Percentiles rank a stretch among this genome's conserved stretches.
Evolutionary conservation across 2,113 vertebrate species (phyloP).

Genomic region (Podiceps cristatus): DNA sequence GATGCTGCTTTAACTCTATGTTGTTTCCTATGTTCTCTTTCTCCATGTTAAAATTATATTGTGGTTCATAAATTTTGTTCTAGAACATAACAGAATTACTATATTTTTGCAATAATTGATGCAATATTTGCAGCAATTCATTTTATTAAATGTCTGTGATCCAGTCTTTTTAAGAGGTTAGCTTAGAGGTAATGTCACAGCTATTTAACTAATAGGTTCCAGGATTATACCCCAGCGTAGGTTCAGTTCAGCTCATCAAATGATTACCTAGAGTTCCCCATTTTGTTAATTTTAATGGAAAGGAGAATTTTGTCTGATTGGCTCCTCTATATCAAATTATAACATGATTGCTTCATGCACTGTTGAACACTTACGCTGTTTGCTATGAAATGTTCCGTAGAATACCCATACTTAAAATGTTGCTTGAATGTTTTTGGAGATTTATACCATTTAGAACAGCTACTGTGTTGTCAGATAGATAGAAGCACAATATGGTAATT

Average conservation of each 20-base stretch:
- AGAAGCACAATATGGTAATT: background rate
- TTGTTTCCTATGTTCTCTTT: background rate
- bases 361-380: background rate
- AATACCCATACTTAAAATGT: background rate
- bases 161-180: background rate
- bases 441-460: background rate
- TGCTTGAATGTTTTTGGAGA: background rate
- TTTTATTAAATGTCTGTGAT: background rate
- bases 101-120: background rate
- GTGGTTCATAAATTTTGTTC: background rate
- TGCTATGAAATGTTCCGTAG: background rate
- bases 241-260: background rate
- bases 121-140: background rate
- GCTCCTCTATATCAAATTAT: background rate
- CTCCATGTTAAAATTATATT: background rate
- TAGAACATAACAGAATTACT: background rate
- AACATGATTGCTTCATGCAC: fast-evolving
- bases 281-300: background rate
- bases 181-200: background rate
- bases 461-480: background rate
- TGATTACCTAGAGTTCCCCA: background rate
- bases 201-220: background rate
- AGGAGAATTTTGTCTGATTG: background rate
- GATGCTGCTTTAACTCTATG: background rate
- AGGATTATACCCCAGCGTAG: background rate